Percentiles rank a stretch among this genome's conserved stretches.
Conservation (phyloP, 2,113 vertebrate genomes). For the Callipepla californica region DNA sequence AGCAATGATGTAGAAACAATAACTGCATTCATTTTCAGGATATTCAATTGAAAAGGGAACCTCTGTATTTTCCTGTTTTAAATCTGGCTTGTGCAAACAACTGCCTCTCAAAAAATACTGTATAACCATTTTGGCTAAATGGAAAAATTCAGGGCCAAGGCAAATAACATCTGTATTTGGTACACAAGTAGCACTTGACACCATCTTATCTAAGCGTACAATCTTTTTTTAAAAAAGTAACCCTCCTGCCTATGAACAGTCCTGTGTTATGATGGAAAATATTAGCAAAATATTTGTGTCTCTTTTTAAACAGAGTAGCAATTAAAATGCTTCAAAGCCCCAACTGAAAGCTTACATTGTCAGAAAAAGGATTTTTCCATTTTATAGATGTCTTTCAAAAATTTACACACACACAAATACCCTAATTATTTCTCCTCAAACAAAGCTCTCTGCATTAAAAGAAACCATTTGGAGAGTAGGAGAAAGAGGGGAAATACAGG, state of each 20-base stretch:
- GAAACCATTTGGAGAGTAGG: not conserved
- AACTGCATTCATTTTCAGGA: slow-evolving; percentile 50
- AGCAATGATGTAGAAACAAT: not conserved
- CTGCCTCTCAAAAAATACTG: slow-evolving; percentile 54
- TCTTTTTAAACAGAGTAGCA: slow-evolving; percentile 27
- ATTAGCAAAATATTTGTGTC: slow-evolving; percentile 6
- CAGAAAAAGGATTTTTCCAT: not conserved
- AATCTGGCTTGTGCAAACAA: slow-evolving; percentile 53
- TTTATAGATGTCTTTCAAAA: not conserved
- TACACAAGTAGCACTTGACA: slow-evolving; percentile 50
- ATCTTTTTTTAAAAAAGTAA: slow-evolving; percentile 14
- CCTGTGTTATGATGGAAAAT: slow-evolving; percentile 61
- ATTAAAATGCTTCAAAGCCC: slow-evolving; percentile 18
- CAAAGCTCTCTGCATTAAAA: not conserved
- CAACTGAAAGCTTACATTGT: not conserved
- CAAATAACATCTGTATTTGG: slow-evolving; percentile 63
- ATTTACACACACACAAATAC: not conserved
- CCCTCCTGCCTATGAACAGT: slow-evolving; percentile 9
- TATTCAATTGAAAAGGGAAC: slow-evolving; percentile 63
- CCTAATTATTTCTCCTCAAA: not conserved
- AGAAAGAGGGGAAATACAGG: not conserved
- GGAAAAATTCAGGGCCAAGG: slow-evolving; percentile 68
- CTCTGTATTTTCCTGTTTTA: slow-evolving; percentile 67
- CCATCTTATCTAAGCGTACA: slow-evolving; percentile 36
- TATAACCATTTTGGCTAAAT: slow-evolving; percentile 59